These are phyloP conservation scores for Campoletis sonorensis DNA, from an alignment of 1,140 invertebrate species.

Conservation along the genomic window DNA sequence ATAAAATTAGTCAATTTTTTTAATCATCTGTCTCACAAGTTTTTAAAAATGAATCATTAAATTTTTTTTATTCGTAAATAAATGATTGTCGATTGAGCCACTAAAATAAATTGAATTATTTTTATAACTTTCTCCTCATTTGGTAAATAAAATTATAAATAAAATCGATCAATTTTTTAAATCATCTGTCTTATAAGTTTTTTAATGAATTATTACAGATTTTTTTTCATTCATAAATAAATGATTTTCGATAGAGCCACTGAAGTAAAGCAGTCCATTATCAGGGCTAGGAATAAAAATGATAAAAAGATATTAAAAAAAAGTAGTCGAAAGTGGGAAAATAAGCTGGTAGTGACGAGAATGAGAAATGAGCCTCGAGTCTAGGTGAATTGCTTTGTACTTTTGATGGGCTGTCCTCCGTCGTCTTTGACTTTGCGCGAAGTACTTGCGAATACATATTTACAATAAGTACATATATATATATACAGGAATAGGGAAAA, in stretches of 20 bases:
- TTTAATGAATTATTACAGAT: neutral
- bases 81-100: too few relatives aligned
- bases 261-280: neutral
- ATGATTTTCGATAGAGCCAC: constrained; percentile 10
- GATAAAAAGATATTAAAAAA: neutral
- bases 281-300: neutral
- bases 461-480: neutral
- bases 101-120: too few relatives aligned
- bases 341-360: neutral
- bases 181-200: neutral
- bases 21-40: too few relatives aligned
- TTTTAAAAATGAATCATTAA: too few relatives aligned
- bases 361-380: neutral
- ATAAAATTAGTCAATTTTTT: too few relatives aligned
- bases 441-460: neutral
- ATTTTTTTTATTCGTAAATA: too few relatives aligned
- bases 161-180: neutral
- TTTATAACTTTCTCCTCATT: too few relatives aligned
- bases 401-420: constrained; percentile 21
- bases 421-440: neutral
- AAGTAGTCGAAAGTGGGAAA: neutral
- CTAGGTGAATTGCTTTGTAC: constrained; percentile 16
- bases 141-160: neutral
- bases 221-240: neutral
- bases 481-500: neutral